A percentile compares a stretch with the other conserved stretches of the same genome.
Conservation (phyloP, 2,888 invertebrate species). For the Thereva unica region DNA sequence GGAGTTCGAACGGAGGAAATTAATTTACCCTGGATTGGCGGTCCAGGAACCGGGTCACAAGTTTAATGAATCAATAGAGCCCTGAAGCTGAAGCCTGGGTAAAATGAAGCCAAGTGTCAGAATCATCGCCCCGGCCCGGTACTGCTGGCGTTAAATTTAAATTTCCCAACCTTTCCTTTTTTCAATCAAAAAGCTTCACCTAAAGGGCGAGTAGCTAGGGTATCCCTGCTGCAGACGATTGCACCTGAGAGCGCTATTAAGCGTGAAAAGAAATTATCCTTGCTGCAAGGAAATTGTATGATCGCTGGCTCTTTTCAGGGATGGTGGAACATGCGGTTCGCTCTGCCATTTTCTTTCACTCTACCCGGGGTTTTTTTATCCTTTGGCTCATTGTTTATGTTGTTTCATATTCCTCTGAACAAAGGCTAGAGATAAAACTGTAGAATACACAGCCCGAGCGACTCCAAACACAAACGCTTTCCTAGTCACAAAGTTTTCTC, state of each 20-base stretch:
- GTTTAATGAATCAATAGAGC: conserved; percentile 29
- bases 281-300: background rate
- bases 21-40: conserved; percentile 25
- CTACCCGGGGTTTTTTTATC: too few species aligned
- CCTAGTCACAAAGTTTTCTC: too few species aligned
- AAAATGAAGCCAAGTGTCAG: background rate
- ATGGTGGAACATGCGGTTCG: background rate
- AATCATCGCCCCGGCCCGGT: background rate
- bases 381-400: background rate
- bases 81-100: background rate
- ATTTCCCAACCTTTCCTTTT: conserved; percentile 23
- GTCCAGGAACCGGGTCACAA: conserved; percentile 16
- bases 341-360: too few species aligned
- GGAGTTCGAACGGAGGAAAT: conserved; percentile 19
- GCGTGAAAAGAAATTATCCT: background rate
- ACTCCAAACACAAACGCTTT: too few species aligned
- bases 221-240: background rate
- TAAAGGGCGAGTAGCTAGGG: background rate
- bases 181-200: conserved; percentile 11
- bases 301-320: conserved; percentile 8
- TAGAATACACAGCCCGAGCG: background rate
- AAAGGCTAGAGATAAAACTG: background rate
- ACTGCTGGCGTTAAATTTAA: conserved; percentile 23
- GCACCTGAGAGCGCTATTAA: conserved; percentile 21
- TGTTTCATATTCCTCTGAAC: background rate